These are phyloP conservation scores for Turdus rufiventris DNA, from an alignment of 2,113 vertebrate species.

Conservation along the genomic window DNA sequence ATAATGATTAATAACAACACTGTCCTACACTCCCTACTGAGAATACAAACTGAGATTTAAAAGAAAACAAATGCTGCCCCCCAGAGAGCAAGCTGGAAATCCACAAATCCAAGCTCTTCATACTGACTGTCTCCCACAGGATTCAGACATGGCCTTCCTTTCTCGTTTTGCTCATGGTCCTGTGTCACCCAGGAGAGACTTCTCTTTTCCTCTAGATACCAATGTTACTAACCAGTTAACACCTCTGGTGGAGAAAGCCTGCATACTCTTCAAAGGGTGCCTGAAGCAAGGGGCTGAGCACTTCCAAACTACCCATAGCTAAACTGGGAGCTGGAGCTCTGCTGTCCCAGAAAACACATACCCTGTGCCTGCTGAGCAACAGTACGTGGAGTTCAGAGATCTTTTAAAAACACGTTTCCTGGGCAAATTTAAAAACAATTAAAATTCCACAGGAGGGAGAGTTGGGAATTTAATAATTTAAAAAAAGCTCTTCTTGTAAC, in stretches of 20 bases:
- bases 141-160: not conserved
- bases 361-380: not conserved
- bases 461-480: not conserved
- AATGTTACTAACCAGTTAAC: not conserved
- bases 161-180: not conserved
- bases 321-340: not conserved
- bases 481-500: not conserved
- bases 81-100: not conserved
- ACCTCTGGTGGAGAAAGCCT: not conserved
- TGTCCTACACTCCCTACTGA: not conserved
- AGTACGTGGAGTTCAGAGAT: accelerated
- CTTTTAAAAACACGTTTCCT: not conserved
- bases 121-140: not conserved
- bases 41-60: not conserved
- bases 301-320: not conserved
- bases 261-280: not conserved
- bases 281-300: not conserved
- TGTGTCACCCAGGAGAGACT: not conserved
- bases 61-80: constrained; percentile 29
- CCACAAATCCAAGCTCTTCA: not conserved
- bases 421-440: not conserved
- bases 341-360: not conserved
- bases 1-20: not conserved
- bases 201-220: not conserved
- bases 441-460: not conserved